A percentile compares a stretch with the other conserved stretches of the same genome.
Evolutionary conservation across 2,888 invertebrate species (phyloP).

Genomic region (Andrena praecox): DNA sequence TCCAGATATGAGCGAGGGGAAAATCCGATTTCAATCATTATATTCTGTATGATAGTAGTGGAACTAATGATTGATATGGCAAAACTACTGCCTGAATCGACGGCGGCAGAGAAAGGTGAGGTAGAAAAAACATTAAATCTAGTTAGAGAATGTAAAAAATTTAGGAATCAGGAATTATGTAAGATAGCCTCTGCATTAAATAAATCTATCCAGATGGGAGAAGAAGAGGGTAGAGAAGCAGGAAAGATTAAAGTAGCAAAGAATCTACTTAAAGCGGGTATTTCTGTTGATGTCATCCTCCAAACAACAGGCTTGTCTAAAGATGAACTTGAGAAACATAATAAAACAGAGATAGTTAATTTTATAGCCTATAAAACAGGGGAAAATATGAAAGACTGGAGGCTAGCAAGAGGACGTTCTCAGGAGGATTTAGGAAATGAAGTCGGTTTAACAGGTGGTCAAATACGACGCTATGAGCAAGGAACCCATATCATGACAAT

Average conservation of each 20-base stretch:
- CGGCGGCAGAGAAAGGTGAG: neutral
- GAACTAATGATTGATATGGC: neutral
- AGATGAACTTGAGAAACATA: neutral
- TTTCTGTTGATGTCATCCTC: constrained; percentile 7
- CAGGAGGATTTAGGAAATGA: constrained; percentile 4
- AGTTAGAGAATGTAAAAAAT: neutral
- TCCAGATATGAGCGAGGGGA: neutral
- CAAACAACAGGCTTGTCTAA: neutral
- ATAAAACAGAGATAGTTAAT: neutral
- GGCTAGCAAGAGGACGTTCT: neutral
- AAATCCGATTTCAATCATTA: neutral
- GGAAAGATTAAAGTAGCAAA: neutral
- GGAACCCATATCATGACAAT: neutral
- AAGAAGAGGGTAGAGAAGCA: neutral
- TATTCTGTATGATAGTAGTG: neutral
- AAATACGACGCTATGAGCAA: constrained; percentile 11
- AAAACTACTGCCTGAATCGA: neutral
- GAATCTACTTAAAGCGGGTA: constrained; percentile 1
- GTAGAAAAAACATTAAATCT: neutral
- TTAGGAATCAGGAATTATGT: constrained; percentile 1
- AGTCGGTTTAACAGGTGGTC: neutral
- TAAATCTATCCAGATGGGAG: neutral
- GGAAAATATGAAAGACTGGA: constrained; percentile 2
- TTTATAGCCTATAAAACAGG: neutral
- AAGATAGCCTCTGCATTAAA: neutral